These are phyloP conservation scores for Lottia gigantea DNA, from an alignment of 2,888 invertebrate genomes.

Conservation along the genomic window DNA sequence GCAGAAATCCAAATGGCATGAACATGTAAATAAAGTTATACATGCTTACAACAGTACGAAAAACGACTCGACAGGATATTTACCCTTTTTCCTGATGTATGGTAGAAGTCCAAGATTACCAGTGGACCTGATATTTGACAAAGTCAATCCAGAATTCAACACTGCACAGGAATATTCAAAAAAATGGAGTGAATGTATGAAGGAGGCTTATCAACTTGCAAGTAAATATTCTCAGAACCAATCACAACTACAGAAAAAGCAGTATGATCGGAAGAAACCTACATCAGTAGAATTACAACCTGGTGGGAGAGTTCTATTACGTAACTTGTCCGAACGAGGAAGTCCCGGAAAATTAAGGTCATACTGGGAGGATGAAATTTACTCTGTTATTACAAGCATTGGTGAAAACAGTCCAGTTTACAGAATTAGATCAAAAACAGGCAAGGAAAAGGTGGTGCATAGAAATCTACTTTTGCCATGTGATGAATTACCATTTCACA, in stretches of 20 bases:
- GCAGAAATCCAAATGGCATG: conserved; percentile 9
- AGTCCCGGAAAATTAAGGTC: conserved; percentile 21
- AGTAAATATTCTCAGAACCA: neutral
- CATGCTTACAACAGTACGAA: conserved; percentile 26
- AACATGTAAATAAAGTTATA: conserved; percentile 22
- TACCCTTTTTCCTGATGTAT: conserved; percentile 17
- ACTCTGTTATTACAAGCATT: conserved; percentile 13
- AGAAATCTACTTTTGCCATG: conserved; percentile 22
- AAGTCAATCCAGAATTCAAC: neutral
- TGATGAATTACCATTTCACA: conserved; percentile 8
- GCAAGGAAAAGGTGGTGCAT: conserved; percentile 16
- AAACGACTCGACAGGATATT: conserved; percentile 9
- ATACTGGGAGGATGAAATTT: conserved; percentile 24
- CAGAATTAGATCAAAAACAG: conserved; percentile 8
- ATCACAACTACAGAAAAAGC: neutral
- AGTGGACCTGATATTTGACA: conserved; percentile 17
- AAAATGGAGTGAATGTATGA: conserved; percentile 15
- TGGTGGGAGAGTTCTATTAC: conserved; percentile 17
- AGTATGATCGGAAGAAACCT: conserved; percentile 11
- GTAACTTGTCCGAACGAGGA: conserved; percentile 21
- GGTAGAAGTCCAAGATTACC: conserved; percentile 17
- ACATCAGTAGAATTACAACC: neutral
- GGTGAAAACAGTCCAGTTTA: conserved; percentile 23
- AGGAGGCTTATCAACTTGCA: conserved; percentile 12
- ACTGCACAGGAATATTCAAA: neutral